These are phyloP conservation scores for Drosophila multiciliata DNA, from an alignment of 2,888 invertebrate genomes.

Conservation along the genomic window DNA sequence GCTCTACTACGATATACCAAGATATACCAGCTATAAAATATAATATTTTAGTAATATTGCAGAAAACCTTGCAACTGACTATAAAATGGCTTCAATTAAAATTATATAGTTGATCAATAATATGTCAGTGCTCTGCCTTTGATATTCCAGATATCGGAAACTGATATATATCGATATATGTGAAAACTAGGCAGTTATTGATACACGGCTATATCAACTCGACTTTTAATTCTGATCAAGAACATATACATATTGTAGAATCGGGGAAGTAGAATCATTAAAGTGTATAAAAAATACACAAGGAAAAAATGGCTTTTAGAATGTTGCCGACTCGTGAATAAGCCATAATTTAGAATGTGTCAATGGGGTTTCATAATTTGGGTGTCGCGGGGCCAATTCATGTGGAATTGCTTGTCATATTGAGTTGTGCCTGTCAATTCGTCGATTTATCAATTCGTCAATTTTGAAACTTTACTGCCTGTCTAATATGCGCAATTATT, in stretches of 20 bases:
- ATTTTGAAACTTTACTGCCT: conserved; percentile 13
- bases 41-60: not conserved
- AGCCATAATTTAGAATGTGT: conserved; percentile 23
- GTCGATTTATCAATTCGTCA: conserved; percentile 37
- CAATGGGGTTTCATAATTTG: conserved; percentile 29
- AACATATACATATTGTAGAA: not conserved
- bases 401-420: conserved; percentile 39
- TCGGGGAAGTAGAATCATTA: not conserved
- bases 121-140: not conserved
- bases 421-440: conserved; percentile 25
- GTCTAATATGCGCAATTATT: conserved; percentile 53
- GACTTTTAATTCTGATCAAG: not conserved
- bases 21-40: not conserved
- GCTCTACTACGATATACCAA: not conserved
- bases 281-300: not conserved
- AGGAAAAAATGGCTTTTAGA: not conserved
- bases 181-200: not conserved
- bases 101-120: not conserved
- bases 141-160: not conserved
- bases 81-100: not conserved
- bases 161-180: not conserved
- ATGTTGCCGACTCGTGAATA: conserved; percentile 11
- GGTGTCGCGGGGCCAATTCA: conserved; percentile 7
- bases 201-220: not conserved
- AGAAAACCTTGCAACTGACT: too few species aligned